Conservation (phyloP, 2,113 vertebrate species). For the Psilopsiagon aymara region DNA sequence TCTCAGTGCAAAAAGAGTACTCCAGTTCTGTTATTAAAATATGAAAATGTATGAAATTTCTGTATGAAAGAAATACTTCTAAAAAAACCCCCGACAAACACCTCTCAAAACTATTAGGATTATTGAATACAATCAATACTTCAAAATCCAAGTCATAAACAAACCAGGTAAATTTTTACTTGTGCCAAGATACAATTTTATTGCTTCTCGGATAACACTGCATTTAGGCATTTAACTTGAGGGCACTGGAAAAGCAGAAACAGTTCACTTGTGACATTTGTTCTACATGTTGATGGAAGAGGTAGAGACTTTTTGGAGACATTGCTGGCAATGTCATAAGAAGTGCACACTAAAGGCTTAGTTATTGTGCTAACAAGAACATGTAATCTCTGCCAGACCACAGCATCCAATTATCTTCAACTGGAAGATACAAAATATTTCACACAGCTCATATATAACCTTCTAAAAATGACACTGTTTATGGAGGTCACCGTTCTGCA, state of each 20-base stretch:
- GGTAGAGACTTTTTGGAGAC: not conserved
- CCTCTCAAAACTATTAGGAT: not conserved
- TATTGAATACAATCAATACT: not conserved
- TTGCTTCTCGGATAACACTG: constrained; percentile 37
- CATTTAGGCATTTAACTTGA: constrained; percentile 29
- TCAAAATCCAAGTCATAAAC: not conserved
- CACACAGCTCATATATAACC: not conserved
- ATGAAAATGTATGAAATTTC: not conserved
- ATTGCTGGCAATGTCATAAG: not conserved
- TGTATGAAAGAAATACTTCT: not conserved
- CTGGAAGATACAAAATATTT: not conserved
- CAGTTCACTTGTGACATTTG: constrained; percentile 1
- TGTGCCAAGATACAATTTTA: constrained; percentile 37
- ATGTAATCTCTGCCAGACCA: not conserved
- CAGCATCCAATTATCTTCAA: not conserved
- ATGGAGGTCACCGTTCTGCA: not conserved
- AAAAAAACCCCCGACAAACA: not conserved
- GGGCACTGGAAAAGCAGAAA: not conserved
- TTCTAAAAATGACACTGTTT: not conserved
- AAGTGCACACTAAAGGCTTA: not conserved
- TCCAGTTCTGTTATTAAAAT: not conserved
- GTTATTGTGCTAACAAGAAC: not conserved
- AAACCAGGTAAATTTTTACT: not conserved
- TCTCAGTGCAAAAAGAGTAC: not conserved
- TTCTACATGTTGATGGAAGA: not conserved